Base-by-base conservation (phyloP, 1,140 invertebrate species). In the Drosophila pectinifera region DNA sequence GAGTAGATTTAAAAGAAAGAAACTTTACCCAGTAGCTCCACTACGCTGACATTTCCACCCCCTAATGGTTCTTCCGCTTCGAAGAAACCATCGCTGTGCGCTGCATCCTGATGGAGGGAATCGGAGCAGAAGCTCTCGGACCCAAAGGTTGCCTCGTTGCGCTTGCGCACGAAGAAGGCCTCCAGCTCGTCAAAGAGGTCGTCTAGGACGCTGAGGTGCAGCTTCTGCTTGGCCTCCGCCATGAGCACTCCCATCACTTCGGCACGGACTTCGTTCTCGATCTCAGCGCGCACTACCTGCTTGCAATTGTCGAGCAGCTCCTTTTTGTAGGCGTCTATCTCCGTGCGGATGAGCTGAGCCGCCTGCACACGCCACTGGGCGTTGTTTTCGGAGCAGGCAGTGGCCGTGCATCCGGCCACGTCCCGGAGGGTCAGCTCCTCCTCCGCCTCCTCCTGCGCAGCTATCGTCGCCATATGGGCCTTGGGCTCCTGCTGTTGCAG, bases 161-260 rank as follows among this genome's bases (percentile, higher is more conserved):
- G 77, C 48, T 89, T 89, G 13, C 73, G 64, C 4, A 78, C 43
- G 13, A 89, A 84, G 43, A 78, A 80, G 2, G 31, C 43, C 28
- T 89, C 84, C 6, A 89, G 38, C 13, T 89, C 84, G 41, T 61
- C 64, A 14, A 89, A 89, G 1, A 89, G 46, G 1, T 73, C 68
- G 38, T 89, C 85, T 7, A 89, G 28, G 6, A 89, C 65, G 13
- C 39, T 64, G 0, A 89, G 22, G 0, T 70, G 85, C 16, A 67
- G 46, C 34, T 89, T 56, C 16, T 69, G 69, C 22, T 31, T 67
- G 0, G 73, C 64, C 34, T 89, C 59, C 1, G 43, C 31, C 8
- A 80, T 18, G 0, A 89, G 10, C 0, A 63, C 7, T 7, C 22
- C 39, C 16, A 73, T 69, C 28, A 78, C 34, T 26, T 89, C 84